Evolutionary conservation across 2,888 invertebrate species (phyloP), one percentile per base, ranked within the genome.

Genomic region (Autographa pulchrina): DNA sequence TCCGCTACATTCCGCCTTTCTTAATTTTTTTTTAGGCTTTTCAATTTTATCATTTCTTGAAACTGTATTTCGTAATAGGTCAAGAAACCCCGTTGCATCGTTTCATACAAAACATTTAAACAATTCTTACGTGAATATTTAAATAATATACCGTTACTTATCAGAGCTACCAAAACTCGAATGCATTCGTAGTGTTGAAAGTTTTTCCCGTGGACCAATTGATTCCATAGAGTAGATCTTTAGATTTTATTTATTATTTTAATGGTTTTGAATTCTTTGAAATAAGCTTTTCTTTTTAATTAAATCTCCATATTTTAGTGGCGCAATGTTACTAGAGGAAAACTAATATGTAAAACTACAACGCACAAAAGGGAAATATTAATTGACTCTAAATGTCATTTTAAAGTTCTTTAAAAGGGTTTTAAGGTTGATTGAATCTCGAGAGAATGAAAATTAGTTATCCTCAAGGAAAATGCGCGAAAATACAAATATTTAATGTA

Each of bases 151-250:
- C 38, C 38, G 18, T 59, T 13, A 8, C 60, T 78, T 78, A 78
- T 75, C 79, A 73, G 78, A 75, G 74, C 75, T 81, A 68, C 56
- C n/a, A 60, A 73, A 70, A 70, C 13, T 70, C 68, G 73, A 81
- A 79, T 84, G 75, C 77, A 80, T 78, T 80, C 52, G 67, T 68
- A 80, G 78, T 69, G 63, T 80, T 82, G 72, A 60, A 77, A 71
- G 75, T 61, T 74, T 74, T 67, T 78, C 72, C 70, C 72, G 76
- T 77, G 85, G 84, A 85, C 85, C 85, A 86, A 85, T 79, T 78
- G 76, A 69, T 80, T 74, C 68, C 74, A 74, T 84, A 80, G 70
- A 71, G 65, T 82, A 80, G 78, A 75, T 62, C 41, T 35, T 70
- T 75, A 68, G 72, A 66, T 69, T 70, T 68, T 61, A 71, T 73